Conservation (phyloP, 1,140 invertebrate species). For the Drosophila kanapiae region DNA sequence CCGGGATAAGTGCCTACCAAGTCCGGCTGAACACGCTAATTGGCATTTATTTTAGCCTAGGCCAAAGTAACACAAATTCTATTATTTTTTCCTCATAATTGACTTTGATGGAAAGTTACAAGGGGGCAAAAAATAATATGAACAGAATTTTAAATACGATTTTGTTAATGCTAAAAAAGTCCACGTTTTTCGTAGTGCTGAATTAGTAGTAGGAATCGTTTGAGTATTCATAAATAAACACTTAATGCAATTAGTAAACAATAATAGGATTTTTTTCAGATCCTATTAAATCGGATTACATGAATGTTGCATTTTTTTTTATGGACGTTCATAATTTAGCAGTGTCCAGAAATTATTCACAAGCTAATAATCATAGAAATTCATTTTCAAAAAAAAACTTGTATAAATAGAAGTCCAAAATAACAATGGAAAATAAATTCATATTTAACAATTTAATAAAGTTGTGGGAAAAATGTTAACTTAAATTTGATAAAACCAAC, state of each 20-base stretch:
- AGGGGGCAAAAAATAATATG: conserved; percentile 1
- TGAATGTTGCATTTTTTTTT: not conserved
- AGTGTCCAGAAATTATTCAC: not conserved
- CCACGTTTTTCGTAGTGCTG: not conserved
- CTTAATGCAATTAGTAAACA: conserved; percentile 7
- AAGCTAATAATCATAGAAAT: not conserved
- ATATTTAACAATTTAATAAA: not conserved
- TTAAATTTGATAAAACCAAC: not conserved
- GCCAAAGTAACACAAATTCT: conserved; percentile 6
- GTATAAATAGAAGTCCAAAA: not conserved
- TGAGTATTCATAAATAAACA: conserved; percentile 10
- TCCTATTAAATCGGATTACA: conserved; percentile 1
- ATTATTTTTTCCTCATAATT: conserved; percentile 28
- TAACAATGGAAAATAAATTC: not conserved
- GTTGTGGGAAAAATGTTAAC: not conserved
- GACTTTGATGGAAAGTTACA: conserved; percentile 1
- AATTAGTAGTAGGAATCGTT: conserved; percentile 12
- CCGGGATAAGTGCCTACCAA: conserved; percentile 21
- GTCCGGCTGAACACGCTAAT: conserved; percentile 33
- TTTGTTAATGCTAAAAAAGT: not conserved
- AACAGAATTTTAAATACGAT: conserved; percentile 11
- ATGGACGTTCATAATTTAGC: not conserved
- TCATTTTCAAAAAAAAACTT: too few species aligned
- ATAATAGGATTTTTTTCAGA: not conserved
- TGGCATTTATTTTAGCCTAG: conserved; percentile 22